Base-by-base conservation (phyloP, 2,797 vertebrate genomes). In the Poliocrania exsul region DNA sequence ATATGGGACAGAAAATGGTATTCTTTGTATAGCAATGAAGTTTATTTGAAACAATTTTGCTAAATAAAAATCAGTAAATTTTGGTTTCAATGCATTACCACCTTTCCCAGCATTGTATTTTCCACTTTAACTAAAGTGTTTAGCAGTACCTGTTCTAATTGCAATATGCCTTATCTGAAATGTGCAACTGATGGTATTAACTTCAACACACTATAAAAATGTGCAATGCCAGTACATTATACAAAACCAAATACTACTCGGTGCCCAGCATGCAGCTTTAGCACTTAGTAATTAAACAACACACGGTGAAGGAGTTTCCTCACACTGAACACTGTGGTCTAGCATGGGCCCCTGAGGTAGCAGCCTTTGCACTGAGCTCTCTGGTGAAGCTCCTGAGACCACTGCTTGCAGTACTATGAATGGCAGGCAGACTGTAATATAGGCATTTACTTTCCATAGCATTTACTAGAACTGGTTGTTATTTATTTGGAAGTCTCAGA, bases 401-500 rank as follows among this genome's bases (percentile, higher is more conserved):
- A 37, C 35, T 42, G n/a, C 58, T 67, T 35, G n/a, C 44, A 60
- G 16, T 21, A 21, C 50, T n/a, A 7, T 25, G 58, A 61, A 16
- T 25, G 56, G 28, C 54, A 79, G 62, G 50, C 28, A 13, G 47
- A 4, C 11, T 40, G 5, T 46, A 16, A 71, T 11, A 7, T 2
- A 50, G 74, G 19, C 37, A 26, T 73, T 75, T 38, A 31, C 38
- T 64, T 74, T 71, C 83, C 71, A 47, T 10, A 50, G 56, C 23
- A 16, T 82, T 71, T 74, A 35, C 37, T 35, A 75, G 56, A 66
- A 72, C 25, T 53, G 18, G 11, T 79, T 51, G 50, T 21, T 91
- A 66, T 78, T 65, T 78, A 42, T 77, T 86, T 95, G 40, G 29
- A 81, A 71, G 49, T 81, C 26, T 72, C 66, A 75, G 58, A 7